Conservation (phyloP, 2,113 vertebrate genomes). For the Pelvicachromis taeniatus region DNA sequence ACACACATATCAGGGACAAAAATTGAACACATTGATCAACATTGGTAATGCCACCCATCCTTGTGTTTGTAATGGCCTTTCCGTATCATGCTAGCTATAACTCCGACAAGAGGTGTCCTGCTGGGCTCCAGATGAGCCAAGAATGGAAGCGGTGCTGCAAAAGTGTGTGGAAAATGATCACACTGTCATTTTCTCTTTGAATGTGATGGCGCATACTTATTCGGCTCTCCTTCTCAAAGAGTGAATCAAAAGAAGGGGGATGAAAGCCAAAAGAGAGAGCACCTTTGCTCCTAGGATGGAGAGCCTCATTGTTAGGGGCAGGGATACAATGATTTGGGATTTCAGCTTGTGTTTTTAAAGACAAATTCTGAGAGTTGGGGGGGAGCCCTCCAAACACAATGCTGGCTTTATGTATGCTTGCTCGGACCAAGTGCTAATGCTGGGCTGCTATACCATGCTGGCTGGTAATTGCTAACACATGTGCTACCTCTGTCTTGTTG, state of each 20-base stretch:
- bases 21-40: slow-evolving; percentile 93
- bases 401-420: slow-evolving; percentile 82
- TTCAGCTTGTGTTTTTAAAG: slow-evolving; percentile 20
- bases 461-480: slow-evolving; percentile 99
- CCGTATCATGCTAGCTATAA: slow-evolving; percentile 83
- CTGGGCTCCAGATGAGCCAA: slow-evolving; percentile 93
- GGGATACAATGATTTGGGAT: background rate
- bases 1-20: slow-evolving; percentile 91
- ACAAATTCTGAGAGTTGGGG: slow-evolving; percentile 10
- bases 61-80: slow-evolving; percentile 89
- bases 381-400: slow-evolving; percentile 80
- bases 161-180: slow-evolving; percentile 89
- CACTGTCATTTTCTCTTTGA: slow-evolving; percentile 88
- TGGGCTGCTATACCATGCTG: slow-evolving; percentile 86
- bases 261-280: slow-evolving; percentile 17
- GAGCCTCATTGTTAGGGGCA: slow-evolving; percentile 85
- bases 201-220: slow-evolving; percentile 85
- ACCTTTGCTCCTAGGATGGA: slow-evolving; percentile 78
- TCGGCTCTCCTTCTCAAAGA: slow-evolving; percentile 82
- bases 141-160: slow-evolving; percentile 86
- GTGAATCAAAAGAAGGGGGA: slow-evolving; percentile 1
- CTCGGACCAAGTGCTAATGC: slow-evolving; percentile 53
- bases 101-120: slow-evolving; percentile 89
- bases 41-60: slow-evolving; percentile 85
- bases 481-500: slow-evolving; percentile 89